These are phyloP conservation scores for Troides oblongomaculatus DNA, from an alignment of 2,888 invertebrate species.

Conservation along the genomic window DNA sequence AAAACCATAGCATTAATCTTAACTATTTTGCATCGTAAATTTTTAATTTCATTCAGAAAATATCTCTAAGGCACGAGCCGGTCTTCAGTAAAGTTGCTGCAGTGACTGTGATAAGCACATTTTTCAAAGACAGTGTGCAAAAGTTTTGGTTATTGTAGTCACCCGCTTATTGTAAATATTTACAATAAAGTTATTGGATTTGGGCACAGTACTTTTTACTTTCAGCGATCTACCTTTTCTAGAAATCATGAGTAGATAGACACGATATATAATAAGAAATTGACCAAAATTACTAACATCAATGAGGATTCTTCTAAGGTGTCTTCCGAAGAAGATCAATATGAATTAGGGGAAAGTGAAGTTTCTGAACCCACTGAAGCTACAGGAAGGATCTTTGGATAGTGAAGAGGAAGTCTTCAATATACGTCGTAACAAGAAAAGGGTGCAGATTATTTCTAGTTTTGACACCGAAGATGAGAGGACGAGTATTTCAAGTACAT, in stretches of 20 bases:
- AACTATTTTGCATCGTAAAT: too few species aligned
- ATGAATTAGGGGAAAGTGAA: conserved; percentile 10
- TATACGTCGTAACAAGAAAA: neutral
- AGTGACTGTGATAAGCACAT: too few species aligned
- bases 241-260: conserved; percentile 18
- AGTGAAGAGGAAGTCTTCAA: neutral
- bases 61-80: neutral
- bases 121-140: neutral
- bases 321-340: conserved; percentile 9
- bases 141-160: neutral
- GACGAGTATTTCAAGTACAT: too few species aligned
- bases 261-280: conserved; percentile 9
- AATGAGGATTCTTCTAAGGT: conserved; percentile 14
- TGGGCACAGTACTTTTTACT: conserved; percentile 11
- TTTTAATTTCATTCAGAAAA: too few species aligned
- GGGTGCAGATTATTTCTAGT: too few species aligned
- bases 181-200: neutral
- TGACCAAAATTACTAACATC: conserved; percentile 9
- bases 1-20: too few species aligned
- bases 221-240: conserved; percentile 11
- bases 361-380: conserved; percentile 6
- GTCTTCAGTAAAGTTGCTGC: neutral
- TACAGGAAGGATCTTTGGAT: conserved; percentile 10
- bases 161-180: conserved; percentile 1
- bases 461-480: too few species aligned